Base-by-base conservation (phyloP, 2,113 vertebrate species). In the Spermophilus dauricus region DNA sequence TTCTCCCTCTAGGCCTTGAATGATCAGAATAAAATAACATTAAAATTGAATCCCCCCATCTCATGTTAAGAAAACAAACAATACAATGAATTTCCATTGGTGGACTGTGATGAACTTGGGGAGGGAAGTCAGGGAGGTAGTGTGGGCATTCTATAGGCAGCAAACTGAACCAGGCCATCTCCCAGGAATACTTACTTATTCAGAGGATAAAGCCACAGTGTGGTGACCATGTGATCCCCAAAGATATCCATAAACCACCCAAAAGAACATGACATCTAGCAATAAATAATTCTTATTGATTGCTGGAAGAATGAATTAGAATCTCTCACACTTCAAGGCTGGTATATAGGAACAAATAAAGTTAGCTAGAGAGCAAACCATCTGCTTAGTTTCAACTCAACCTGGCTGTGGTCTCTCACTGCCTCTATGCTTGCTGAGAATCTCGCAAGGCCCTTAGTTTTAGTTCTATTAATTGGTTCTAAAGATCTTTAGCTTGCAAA, bases 11-110 rank as follows among this genome's bases (percentile, higher is more conserved):
- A 51, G 58, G 37, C 77, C 58, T 80, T 88, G 72, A 22, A 0
- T 30, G 37, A 26, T 82, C 65, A 76, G 63, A 84, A 94, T 65
- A 92, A 94, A 96, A 37, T 81, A 80, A 51, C 58, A 51, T 53
- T 51, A 70, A n/a, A 82, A 30, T 3, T 18, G 10, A 51, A 92
- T 51, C 16, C 56, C 65, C 53, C 58, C 42, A 63, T 67, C 42
- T 65, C 22, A 37, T 39, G 56, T 82, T 30, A 39, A 8, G 26
- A 4, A 51, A 20, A 48, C 34, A n/a, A 90, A 90, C 20, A 83
- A 56, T 67, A 70, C 4, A 4, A 45, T 82, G n/a, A 53, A 86
- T 84, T 78, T 76, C 80, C 51, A 89, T 51, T 65, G 90, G 30
- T 48, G 83, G 45, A 32, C 17, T 20, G 56, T 83, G 73, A 69